Base-by-base conservation (phyloP, 2,797 vertebrate species). In the Darevskia nairensis region DNA sequence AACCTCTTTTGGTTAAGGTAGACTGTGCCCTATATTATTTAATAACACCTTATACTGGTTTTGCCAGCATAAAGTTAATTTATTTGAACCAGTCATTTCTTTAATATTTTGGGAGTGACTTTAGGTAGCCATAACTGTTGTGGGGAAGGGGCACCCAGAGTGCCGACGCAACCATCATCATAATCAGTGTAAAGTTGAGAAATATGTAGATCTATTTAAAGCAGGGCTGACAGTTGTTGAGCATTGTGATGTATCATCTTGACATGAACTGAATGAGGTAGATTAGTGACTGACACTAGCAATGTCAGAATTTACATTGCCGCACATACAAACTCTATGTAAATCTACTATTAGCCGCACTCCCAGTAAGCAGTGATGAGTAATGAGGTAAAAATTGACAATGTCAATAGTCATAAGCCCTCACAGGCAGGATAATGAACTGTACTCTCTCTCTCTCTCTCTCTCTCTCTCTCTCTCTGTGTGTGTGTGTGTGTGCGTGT, bases 351-450 rank as follows among this genome's bases (percentile, higher is more conserved):
- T 96, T 93, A 96, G 86, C 87, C n/a, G 27, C 95, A 94, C 90
- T 95, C n/a, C 61, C 88, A 92, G 96, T 97, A 98, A 98, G 97
- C 96, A 97, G 95, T 80, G 97, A 98, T 98, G 97, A 98, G 97
- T 95, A 97, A 97, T 95, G 96, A 97, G 96, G 93, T 93, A 97
- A 97, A 97, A 98, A 97, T 96, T 98, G 98, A 98, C 97, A 97
- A 93, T 95, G 96, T 98, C 98, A 98, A 98, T 98, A 98, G 96
- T 97, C 95, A 96, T 98, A 98, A 98, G 96, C 96, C 95, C 95
- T 96, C 96, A 94, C 90, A 96, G 96, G 94, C 94, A 97, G 94
- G 97, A 97, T 98, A 98, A 98, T 97, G 97, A 97, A 97, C 71
- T 83, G 50, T 77, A 82, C 39, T 3, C 35, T 35, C 35, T 35